Base-by-base conservation (phyloP, 2,888 invertebrate species). In the Chironomus riparius region DNA sequence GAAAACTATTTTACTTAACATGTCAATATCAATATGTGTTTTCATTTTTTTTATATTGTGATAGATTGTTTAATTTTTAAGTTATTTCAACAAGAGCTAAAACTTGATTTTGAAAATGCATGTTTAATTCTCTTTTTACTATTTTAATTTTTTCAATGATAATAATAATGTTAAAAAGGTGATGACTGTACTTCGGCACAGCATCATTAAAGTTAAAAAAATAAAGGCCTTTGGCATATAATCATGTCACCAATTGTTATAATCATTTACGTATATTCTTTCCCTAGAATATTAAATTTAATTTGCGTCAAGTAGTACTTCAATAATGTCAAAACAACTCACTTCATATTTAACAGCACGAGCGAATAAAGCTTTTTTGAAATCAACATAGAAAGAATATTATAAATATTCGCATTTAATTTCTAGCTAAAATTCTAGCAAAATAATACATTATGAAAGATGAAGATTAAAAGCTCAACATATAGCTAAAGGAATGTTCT, bases 11-110 rank as follows among this genome's bases (percentile, higher is more conserved):
- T 38, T 72, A 72, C 56, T 71, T 71, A 56, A 71, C 62, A 72
- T 72, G 72, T 72, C 72, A 72, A 72, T 72, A 72, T 72, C 72
- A 72, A 72, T 72, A 72, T 72, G 71, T 71, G 47, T 71, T 56
- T 50, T 56, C 47, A 62, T 72, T 72, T 72, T 38, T n/a, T 10
- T 21, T 65, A 13, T 65, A 72, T 72, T 72, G 72, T 72, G 71
- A 71, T 71, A 71, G 71, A 71, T 71, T 71, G 71, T 71, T 71
- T 56, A 56, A 70, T 70, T 70, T 70, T 70, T 48, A 22, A 24
- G 65, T 22, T 65, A 22, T 68, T 68, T 38, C 68, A 38, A 68
- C 15, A 28, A 13, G 18, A 38, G 38, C 38, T 38, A 65, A 21
- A 65, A 13, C 62, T 22, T 22, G 62, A 22, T 62, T 62, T 62